These are phyloP conservation scores for Dasyurus viverrinus DNA, from an alignment of 2,113 vertebrate species.

Conservation along the genomic window DNA sequence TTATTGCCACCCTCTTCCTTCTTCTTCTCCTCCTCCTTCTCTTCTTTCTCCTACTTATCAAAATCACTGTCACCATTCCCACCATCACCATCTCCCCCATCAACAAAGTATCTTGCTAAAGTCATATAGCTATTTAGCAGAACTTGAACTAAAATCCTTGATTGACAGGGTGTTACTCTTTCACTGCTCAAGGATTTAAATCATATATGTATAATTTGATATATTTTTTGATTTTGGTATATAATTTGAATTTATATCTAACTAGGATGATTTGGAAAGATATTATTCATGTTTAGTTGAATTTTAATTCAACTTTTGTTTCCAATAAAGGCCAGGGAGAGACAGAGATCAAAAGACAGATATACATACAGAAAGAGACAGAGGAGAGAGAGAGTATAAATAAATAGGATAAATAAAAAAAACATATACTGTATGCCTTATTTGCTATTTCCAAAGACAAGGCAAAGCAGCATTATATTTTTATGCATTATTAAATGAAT, in stretches of 20 bases:
- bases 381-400: constrained; percentile 26
- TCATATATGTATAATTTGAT: too few species aligned
- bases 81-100: not conserved
- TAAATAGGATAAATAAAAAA: constrained; percentile 4
- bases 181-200: constrained; percentile 26
- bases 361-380: not conserved
- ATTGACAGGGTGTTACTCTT: not conserved
- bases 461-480: constrained; percentile 52
- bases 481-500: constrained; percentile 64
- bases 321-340: constrained; percentile 44
- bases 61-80: too few species aligned
- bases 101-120: not conserved
- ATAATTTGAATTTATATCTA: constrained; percentile 13
- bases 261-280: constrained; percentile 67
- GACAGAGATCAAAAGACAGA: constrained; percentile 31
- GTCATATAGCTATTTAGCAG: not conserved
- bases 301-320: constrained; percentile 59
- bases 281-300: constrained; percentile 32
- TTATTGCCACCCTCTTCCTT: too few species aligned
- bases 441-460: constrained; percentile 37
- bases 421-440: constrained; percentile 15
- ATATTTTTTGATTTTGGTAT: too few species aligned
- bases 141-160: not conserved
- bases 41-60: too few species aligned
- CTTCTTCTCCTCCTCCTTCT: too few species aligned